Evolutionary conservation across 2,888 invertebrate species (phyloP), one percentile per base, ranked within the genome.

Genomic region (Mantis religiosa): DNA sequence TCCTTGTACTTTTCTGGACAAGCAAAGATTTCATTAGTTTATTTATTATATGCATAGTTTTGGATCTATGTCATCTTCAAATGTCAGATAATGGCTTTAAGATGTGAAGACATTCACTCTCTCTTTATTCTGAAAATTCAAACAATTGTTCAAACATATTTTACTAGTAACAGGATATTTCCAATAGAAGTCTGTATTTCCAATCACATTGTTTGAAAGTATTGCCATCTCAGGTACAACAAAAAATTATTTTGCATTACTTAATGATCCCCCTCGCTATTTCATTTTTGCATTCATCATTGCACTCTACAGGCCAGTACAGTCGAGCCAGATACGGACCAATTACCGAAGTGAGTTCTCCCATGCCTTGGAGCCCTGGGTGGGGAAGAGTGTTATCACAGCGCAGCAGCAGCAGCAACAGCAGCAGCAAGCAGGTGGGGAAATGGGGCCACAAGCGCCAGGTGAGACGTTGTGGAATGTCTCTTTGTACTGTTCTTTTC

Each of bases 331-430:
- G 90, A 93, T 94, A 82, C 92, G 93, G 89, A 95, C 95, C 0
- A 95, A 95, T 91, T 96, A 95, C 92, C 94, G 95, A 90, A 94
- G 94, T 89, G 96, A 96, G 91, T 96, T 96, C 91, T 95, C 95
- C 25, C 94, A 95, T 89, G 94, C 94, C 85, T 92, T 96, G 85
- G 95, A 96, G 91, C 95, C 95, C 0, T 95, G 95, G 93, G 94
- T 95, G 54, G 94, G 94, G 47, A 93, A 93, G 90, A 84, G 89
- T 25, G 83, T 89, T 85, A 90, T 89, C 89, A 84, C 90, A 88
- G 88, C 90, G 28, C 88, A 84, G n/a, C 88, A 88, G 28, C 87
- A 54, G 20, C 90, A 84, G n/a, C 88, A 88, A 25, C 87, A 54
- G 20, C 90, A 87, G 86, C 90, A 85, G 34, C 91, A 81, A 85